These are phyloP conservation scores for Oscheius onirici DNA, from an alignment of 2,888 invertebrate genomes.

Conservation along the genomic window DNA sequence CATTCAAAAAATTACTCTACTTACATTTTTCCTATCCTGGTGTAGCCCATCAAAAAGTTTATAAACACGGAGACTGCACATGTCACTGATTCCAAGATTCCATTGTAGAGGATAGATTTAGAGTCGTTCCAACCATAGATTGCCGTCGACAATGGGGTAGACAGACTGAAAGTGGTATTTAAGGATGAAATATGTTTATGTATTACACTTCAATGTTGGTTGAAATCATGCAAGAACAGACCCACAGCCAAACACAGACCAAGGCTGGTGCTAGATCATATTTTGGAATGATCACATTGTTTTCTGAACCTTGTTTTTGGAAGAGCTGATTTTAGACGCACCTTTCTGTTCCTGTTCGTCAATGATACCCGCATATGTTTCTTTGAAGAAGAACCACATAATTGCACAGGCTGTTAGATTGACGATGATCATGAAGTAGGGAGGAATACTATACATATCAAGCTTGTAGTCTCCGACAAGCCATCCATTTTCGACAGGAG, in stretches of 20 bases:
- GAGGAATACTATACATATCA: slow-evolving; percentile 51
- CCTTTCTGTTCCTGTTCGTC: slow-evolving; percentile 40
- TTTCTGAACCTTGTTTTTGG: not conserved
- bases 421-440: slow-evolving; percentile 50
- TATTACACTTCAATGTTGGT: slow-evolving; percentile 56
- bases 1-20: too few species aligned
- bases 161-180: slow-evolving; percentile 40
- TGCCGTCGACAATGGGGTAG: slow-evolving; percentile 50
- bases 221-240: slow-evolving; percentile 51
- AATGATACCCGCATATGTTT: slow-evolving; percentile 55
- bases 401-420: slow-evolving; percentile 38
- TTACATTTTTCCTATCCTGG: slow-evolving; percentile 51
- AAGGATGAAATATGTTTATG: not conserved
- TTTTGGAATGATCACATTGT: slow-evolving; percentile 43
- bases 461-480: slow-evolving; percentile 22
- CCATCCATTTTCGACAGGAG: slow-evolving; percentile 46
- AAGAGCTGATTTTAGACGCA: not conserved
- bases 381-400: slow-evolving; percentile 48
- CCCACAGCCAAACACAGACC: slow-evolving; percentile 54
- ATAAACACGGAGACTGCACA: slow-evolving; percentile 51
- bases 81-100: slow-evolving; percentile 45
- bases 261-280: slow-evolving; percentile 50
- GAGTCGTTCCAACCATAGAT: slow-evolving; percentile 55
- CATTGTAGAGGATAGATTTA: slow-evolving; percentile 53
- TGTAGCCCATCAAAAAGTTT: slow-evolving; percentile 47